phyloP scores from a whole-genome alignment of 1,140 invertebrate species.

The Ephestia elutella region DNA sequence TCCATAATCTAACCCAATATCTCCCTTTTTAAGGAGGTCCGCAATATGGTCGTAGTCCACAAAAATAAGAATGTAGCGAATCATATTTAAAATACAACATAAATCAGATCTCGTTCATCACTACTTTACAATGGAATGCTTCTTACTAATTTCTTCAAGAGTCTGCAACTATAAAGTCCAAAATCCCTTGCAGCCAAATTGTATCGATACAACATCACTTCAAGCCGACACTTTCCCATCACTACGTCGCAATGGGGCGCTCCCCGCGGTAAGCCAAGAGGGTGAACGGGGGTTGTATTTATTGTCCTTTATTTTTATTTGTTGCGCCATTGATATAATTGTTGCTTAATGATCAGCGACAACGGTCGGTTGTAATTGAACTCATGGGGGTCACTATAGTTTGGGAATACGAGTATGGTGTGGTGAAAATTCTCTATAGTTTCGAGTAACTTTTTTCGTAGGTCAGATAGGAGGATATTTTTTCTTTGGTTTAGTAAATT shows the following conservation, averaged over 20 bases:
- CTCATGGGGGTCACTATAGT: conserved; percentile 1
- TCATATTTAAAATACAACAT: too few relatives aligned
- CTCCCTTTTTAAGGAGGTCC: too few relatives aligned
- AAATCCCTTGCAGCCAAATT: conserved; percentile 20
- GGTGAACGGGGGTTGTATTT: conserved; percentile 46
- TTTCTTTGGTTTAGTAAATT: too few relatives aligned
- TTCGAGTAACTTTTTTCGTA: too few relatives aligned
- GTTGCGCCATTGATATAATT: conserved; percentile 55
- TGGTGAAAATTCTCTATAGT: not conserved
- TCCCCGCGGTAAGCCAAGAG: conserved; percentile 46
- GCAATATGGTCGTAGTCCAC: too few relatives aligned
- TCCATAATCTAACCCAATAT: too few relatives aligned
- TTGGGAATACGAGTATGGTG: not conserved
- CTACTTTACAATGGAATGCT: too few relatives aligned
- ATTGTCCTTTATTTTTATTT: conserved; percentile 65
- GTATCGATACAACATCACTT: conserved; percentile 28
- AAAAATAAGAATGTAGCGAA: too few relatives aligned
- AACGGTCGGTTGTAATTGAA: not conserved
- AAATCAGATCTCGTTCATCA: too few relatives aligned
- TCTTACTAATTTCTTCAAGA: too few relatives aligned
- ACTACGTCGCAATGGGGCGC: not conserved
- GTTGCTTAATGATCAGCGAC: conserved; percentile 48
- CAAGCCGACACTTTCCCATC: conserved; percentile 21
- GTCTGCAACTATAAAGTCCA: conserved; percentile 14
- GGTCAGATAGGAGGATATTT: too few relatives aligned